A percentile compares a stretch with the other conserved stretches of the same genome.
phyloP scores from a whole-genome alignment of 2,797 vertebrate species.

The Chelon labrosus region DNA sequence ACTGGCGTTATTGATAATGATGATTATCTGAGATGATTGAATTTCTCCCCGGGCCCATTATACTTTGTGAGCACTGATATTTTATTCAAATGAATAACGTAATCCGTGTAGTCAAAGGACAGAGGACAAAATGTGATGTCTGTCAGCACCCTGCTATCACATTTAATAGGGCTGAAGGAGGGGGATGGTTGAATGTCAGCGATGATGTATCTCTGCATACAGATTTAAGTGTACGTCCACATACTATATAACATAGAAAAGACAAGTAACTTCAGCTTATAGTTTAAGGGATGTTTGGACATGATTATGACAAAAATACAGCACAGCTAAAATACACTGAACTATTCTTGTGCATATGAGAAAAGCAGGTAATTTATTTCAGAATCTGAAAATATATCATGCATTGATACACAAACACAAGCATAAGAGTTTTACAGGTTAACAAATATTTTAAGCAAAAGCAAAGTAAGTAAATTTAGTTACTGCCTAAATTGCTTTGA shows the following conservation, averaged over 20 bases:
- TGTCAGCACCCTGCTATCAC: constrained; percentile 68
- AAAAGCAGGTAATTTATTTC: constrained; percentile 10
- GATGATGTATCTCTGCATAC: constrained; percentile 47
- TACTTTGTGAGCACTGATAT: constrained; percentile 77
- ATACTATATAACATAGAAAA: constrained; percentile 27
- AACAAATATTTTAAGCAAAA: too few species aligned
- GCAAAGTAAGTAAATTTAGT: too few species aligned
- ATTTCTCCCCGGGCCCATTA: constrained; percentile 82
- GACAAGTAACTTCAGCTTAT: constrained; percentile 30
- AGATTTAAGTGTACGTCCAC: constrained; percentile 38
- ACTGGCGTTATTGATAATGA: constrained; percentile 87
- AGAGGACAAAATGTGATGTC: constrained; percentile 73
- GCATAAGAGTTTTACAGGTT: too few species aligned
- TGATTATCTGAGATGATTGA: constrained; percentile 85
- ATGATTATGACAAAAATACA: constrained; percentile 41
- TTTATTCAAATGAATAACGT: constrained; percentile 82
- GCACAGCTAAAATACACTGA: background rate
- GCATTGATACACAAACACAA: background rate
- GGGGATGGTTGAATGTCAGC: constrained; percentile 62
- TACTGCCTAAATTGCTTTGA: background rate
- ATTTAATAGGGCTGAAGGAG: constrained; percentile 64
- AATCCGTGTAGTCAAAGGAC: constrained; percentile 74
- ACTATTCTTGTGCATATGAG: constrained; percentile 1
- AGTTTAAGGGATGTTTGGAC: constrained; percentile 32
- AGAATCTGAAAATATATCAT: background rate